A percentile compares a stretch with the other conserved stretches of the same genome.
These are phyloP conservation scores for Sericinus montela DNA, from an alignment of 2,888 invertebrate genomes.

Conservation along the genomic window DNA sequence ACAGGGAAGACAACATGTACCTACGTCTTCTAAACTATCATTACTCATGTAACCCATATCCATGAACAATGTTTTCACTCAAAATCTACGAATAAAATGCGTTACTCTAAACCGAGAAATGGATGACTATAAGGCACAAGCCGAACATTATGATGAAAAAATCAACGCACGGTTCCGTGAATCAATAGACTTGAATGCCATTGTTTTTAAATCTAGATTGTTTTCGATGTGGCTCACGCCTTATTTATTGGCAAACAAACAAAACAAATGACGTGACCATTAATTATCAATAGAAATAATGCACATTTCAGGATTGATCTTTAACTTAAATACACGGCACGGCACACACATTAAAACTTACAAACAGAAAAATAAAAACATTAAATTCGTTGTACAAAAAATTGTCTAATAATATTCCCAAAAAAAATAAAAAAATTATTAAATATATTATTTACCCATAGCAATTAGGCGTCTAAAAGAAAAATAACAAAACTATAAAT, in stretches of 20 bases:
- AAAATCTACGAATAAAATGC: constrained; percentile 12
- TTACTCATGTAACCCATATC: constrained; percentile 56
- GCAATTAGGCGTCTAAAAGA: too few species aligned
- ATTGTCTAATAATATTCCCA: too few species aligned
- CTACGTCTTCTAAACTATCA: constrained; percentile 62
- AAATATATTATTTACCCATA: too few species aligned
- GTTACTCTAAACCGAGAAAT: constrained; percentile 29
- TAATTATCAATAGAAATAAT: constrained; percentile 24
- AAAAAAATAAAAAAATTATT: too few species aligned
- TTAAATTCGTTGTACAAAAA: too few species aligned
- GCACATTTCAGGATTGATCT: constrained; percentile 1
- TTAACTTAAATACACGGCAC: constrained; percentile 1
- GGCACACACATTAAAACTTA: too few species aligned
- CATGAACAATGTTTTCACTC: constrained; percentile 42
- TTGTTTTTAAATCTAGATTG: constrained; percentile 64
- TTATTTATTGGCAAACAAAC: constrained; percentile 45
- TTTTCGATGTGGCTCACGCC: constrained; percentile 46
- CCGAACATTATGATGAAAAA: constrained; percentile 43
- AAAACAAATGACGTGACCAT: constrained; percentile 50
- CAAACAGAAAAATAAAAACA: too few species aligned
- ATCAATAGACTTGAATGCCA: constrained; percentile 56
- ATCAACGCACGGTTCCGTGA: constrained; percentile 50
- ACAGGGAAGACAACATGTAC: constrained; percentile 70
- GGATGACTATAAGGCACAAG: constrained; percentile 33
- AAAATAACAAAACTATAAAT: too few species aligned